Percentiles rank a stretch among this genome's conserved stretches.
These are phyloP conservation scores for Rhinella marina DNA, from an alignment of 2,797 vertebrate genomes.

Conservation along the genomic window DNA sequence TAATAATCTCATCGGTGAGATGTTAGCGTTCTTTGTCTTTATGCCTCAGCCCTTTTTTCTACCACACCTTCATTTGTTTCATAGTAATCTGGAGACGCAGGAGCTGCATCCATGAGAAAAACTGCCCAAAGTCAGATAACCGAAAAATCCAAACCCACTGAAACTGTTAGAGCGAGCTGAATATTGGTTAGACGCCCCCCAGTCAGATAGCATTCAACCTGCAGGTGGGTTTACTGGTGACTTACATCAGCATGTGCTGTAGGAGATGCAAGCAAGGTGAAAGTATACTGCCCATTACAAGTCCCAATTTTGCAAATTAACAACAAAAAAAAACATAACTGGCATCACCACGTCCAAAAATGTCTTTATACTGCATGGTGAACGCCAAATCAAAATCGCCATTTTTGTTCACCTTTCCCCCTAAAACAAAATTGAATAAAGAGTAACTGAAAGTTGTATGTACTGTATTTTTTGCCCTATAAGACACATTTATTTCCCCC, in stretches of 20 bases:
- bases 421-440: too few relatives aligned
- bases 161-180: neutral
- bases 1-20: slow-evolving; percentile 32
- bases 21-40: slow-evolving; percentile 37
- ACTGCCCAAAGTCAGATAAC: neutral
- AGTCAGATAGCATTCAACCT: neutral
- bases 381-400: too few relatives aligned
- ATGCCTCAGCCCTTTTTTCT: neutral
- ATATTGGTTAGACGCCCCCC: neutral
- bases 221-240: neutral
- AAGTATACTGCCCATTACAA: too few relatives aligned
- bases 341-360: too few relatives aligned
- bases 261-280: neutral
- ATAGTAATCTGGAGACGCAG: neutral
- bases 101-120: slow-evolving; percentile 20
- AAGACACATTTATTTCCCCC: too few relatives aligned
- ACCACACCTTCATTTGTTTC: slow-evolving; percentile 42
- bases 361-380: too few relatives aligned
- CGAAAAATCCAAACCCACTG: neutral
- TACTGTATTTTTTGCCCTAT: too few relatives aligned
- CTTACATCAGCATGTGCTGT: neutral
- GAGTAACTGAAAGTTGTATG: too few relatives aligned
- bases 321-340: too few relatives aligned
- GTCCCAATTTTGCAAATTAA: too few relatives aligned
- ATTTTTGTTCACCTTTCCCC: too few relatives aligned